These are phyloP conservation scores for Polymixis flavicincta DNA, from an alignment of 2,888 invertebrate genomes.

Conservation along the genomic window DNA sequence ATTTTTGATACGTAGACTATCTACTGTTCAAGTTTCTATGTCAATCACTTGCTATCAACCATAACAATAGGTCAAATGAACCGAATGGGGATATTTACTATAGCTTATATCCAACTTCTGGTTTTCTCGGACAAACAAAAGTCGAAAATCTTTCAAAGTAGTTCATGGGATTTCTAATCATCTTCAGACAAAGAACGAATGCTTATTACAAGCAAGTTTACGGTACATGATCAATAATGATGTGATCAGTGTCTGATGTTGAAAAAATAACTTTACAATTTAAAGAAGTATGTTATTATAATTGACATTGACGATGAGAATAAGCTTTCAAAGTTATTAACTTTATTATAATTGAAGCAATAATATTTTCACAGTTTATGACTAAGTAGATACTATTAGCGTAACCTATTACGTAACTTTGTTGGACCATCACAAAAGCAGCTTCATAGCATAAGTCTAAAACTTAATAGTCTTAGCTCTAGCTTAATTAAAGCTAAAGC, in stretches of 20 bases:
- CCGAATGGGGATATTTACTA: constrained; percentile 21
- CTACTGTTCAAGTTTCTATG: constrained; percentile 23
- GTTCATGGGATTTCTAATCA: constrained; percentile 23
- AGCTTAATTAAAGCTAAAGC: not conserved
- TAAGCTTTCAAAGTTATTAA: not conserved
- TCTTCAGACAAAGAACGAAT: constrained; percentile 15
- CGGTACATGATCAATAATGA: constrained; percentile 11
- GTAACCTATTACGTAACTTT: not conserved
- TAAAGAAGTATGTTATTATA: not conserved
- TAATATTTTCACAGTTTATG: constrained; percentile 18
- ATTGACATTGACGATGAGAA: not conserved
- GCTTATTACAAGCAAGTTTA: not conserved
- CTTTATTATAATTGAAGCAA: constrained; percentile 6
- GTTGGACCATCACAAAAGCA: not conserved
- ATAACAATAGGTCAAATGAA: constrained; percentile 36
- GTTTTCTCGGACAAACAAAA: constrained; percentile 23
- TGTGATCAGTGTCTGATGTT: not conserved
- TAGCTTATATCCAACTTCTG: constrained; percentile 31
- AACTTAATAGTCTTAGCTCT: not conserved
- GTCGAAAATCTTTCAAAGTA: constrained; percentile 15
- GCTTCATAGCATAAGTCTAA: not conserved
- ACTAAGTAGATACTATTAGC: too few relatives aligned
- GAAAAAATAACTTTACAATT: not conserved
- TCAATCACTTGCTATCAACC: constrained; percentile 22
- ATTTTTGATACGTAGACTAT: constrained; percentile 15